Conservation (phyloP, 2,888 invertebrate species). For the Napeogenes inachia region DNA sequence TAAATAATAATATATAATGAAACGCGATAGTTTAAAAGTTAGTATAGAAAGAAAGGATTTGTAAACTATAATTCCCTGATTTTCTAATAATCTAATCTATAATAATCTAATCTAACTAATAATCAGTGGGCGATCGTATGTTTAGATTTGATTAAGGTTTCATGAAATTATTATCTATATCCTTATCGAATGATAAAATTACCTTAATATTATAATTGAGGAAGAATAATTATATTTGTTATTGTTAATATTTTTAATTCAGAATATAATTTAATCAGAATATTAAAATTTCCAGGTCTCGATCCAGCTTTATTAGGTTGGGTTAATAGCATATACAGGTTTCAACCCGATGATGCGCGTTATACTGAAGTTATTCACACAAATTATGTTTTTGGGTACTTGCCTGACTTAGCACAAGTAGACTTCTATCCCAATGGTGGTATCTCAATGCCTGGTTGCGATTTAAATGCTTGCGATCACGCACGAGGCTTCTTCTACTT, state of each 20-base stretch:
- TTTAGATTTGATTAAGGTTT: too few species aligned
- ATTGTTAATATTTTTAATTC: background rate
- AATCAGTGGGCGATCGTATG: too few species aligned
- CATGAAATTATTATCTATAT: too few species aligned
- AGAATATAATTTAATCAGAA: too few species aligned
- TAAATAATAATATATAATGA: too few species aligned
- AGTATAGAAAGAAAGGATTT: too few species aligned
- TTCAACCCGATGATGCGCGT: constrained; percentile 44
- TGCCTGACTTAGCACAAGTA: constrained; percentile 47
- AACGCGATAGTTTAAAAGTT: too few species aligned
- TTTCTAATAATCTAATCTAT: too few species aligned
- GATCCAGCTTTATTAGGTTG: constrained; percentile 57
- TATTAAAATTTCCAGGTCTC: constrained; percentile 40
- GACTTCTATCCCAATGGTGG: constrained; percentile 63
- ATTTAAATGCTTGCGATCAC: constrained; percentile 52
- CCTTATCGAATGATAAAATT: too few species aligned
- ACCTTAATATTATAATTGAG: too few species aligned
- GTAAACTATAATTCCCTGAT: too few species aligned
- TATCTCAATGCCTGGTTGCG: constrained; percentile 57
- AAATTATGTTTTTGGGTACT: constrained; percentile 51
- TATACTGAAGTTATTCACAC: constrained; percentile 63
- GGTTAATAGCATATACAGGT: constrained; percentile 49
- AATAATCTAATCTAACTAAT: too few species aligned
- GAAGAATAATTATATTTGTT: background rate
- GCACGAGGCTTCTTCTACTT: constrained; percentile 51